Evolutionary conservation across 2,888 invertebrate species (phyloP).

Genomic region (Ganaspis brasiliensis): DNA sequence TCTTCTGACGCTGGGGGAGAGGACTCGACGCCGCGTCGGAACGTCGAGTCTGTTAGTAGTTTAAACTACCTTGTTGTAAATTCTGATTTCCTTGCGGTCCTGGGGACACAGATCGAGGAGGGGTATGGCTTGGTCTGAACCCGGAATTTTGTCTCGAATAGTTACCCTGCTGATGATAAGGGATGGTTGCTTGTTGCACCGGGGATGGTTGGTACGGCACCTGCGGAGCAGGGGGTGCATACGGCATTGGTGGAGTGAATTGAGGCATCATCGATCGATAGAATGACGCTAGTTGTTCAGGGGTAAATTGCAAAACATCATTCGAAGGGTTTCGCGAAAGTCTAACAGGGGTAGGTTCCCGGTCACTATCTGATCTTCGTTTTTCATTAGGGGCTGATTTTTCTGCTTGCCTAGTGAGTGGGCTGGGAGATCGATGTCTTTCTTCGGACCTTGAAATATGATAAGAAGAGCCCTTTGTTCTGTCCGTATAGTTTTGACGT

Average conservation of each 20-base stretch:
- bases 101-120: neutral
- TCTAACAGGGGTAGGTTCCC: no score
- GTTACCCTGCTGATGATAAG: neutral
- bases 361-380: no score
- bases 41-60: neutral
- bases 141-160: neutral
- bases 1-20: neutral
- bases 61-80: neutral
- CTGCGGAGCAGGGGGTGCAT: no score
- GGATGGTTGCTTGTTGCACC: neutral
- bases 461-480: no score
- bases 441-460: no score
- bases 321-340: no score
- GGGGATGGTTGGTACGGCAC: neutral
- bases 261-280: constrained; percentile 3
- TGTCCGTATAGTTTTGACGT: no score
- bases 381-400: no score
- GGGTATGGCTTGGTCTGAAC: neutral
- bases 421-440: no score
- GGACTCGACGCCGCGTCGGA: neutral
- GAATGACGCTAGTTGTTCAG: neutral
- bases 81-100: neutral
- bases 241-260: neutral
- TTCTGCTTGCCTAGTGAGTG: no score
- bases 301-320: neutral